Evolutionary conservation across 1,140 invertebrate genomes (phyloP).

Genomic region (Pseudachorutes palmiensis): DNA sequence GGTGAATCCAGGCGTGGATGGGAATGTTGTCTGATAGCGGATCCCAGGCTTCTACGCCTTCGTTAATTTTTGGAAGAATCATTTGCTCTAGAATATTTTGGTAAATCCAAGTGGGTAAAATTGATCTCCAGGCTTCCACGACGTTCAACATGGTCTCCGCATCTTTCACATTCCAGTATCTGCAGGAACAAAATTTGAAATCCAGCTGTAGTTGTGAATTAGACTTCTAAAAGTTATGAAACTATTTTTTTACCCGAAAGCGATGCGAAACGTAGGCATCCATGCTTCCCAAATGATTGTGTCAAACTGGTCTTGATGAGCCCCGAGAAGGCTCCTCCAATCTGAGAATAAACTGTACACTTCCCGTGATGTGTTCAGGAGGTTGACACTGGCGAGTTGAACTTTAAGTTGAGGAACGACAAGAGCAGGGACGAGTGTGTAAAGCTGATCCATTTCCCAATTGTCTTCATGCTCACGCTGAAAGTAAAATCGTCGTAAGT

Average conservation of each 20-base stretch:
- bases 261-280: conserved; percentile 68
- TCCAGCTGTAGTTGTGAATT: conserved; percentile 8
- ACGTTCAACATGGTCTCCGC: conserved; percentile 64
- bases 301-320: conserved; percentile 58
- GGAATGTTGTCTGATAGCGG: conserved; percentile 86
- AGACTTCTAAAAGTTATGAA: neutral
- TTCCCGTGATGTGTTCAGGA: conserved; percentile 54
- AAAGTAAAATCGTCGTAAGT: conserved; percentile 6
- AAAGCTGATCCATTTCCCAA: conserved; percentile 56
- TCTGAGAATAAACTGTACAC: conserved; percentile 59
- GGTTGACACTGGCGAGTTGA: conserved; percentile 63
- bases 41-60: conserved; percentile 85
- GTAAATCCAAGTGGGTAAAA: conserved; percentile 74
- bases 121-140: conserved; percentile 67
- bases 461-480: conserved; percentile 45
- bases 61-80: conserved; percentile 66
- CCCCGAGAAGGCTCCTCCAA: conserved; percentile 60
- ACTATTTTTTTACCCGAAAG: conserved; percentile 51
- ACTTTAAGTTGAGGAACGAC: conserved; percentile 59
- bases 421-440: conserved; percentile 56
- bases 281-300: conserved; percentile 79
- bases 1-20: conserved; percentile 93
- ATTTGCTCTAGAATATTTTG: conserved; percentile 73
- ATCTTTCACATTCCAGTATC: conserved; percentile 61
- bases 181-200: conserved; percentile 40